phyloP scores from a whole-genome alignment of 2,113 vertebrate genomes.

The Pelvicachromis taeniatus region DNA sequence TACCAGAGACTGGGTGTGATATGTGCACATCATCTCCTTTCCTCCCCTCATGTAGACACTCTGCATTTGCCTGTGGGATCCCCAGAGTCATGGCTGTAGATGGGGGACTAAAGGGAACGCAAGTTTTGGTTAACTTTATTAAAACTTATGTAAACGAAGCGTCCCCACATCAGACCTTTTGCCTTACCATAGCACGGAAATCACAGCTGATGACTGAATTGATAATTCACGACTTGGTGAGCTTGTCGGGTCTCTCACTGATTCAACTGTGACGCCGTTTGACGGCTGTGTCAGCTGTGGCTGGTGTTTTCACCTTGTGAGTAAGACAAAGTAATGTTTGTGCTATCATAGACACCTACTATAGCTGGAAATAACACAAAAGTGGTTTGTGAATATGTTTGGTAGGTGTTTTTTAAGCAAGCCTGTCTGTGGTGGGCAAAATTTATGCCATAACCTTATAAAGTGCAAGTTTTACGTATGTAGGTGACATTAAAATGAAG shows the following conservation, averaged over 20 bases:
- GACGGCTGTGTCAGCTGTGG: not conserved
- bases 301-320: not conserved
- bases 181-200: not conserved
- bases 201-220: not conserved
- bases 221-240: not conserved
- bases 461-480: not conserved
- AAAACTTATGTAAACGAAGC: not conserved
- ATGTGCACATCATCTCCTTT: constrained; percentile 81
- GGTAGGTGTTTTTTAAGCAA: not conserved
- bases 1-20: constrained; percentile 67
- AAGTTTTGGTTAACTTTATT: not conserved
- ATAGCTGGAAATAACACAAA: not conserved
- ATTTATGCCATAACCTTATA: not conserved
- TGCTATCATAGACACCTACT: not conserved
- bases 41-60: constrained; percentile 83
- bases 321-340: not conserved
- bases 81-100: constrained; percentile 88
- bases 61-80: constrained; percentile 77
- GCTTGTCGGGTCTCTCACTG: not conserved
- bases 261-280: not conserved
- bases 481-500: not conserved
- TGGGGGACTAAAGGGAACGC: constrained; percentile 75
- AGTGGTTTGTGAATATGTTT: not conserved
- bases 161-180: not conserved
- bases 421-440: not conserved